phyloP scores from a whole-genome alignment of 2,888 invertebrate species.

The Erebia epiphron region DNA sequence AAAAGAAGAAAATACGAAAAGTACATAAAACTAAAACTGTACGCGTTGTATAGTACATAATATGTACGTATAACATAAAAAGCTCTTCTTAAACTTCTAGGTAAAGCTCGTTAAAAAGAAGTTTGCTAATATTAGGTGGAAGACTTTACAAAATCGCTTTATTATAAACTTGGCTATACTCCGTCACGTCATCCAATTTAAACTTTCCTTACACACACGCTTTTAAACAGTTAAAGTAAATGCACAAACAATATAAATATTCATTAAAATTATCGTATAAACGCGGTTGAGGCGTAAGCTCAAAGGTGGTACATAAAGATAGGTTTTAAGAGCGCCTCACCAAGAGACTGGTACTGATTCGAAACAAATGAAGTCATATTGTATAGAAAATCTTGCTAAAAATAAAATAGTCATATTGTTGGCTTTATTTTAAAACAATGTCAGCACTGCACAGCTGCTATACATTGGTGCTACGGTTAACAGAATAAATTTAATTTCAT shows the following conservation, averaged over 20 bases:
- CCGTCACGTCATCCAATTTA: slow-evolving; percentile 43
- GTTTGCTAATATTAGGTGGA: slow-evolving; percentile 13
- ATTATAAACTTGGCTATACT: slow-evolving; percentile 37
- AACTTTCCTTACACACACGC: slow-evolving; percentile 43
- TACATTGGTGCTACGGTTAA: too few species aligned
- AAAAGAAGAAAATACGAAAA: too few species aligned
- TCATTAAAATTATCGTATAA: slow-evolving; percentile 68
- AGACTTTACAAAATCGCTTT: slow-evolving; percentile 30
- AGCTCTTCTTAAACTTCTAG: neutral
- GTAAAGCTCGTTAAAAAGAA: slow-evolving; percentile 8
- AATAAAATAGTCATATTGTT: too few species aligned
- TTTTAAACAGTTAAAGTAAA: slow-evolving; percentile 54
- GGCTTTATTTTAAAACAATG: too few species aligned
- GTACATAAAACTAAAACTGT: too few species aligned
- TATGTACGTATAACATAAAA: too few species aligned
- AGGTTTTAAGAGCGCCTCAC: slow-evolving; percentile 40
- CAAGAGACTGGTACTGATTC: neutral
- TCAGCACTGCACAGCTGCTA: too few species aligned
- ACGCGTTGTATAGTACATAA: too few species aligned
- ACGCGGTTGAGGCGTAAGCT: slow-evolving; percentile 53
- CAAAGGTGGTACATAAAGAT: slow-evolving; percentile 57
- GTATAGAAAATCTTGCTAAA: too few species aligned
- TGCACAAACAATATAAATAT: slow-evolving; percentile 69
- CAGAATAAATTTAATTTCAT: too few species aligned
- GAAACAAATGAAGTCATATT: neutral